Evolutionary conservation across 2,797 vertebrate species (phyloP), one percentile per base, ranked within the genome.

Genomic region (Hippocampus kuda): DNA sequence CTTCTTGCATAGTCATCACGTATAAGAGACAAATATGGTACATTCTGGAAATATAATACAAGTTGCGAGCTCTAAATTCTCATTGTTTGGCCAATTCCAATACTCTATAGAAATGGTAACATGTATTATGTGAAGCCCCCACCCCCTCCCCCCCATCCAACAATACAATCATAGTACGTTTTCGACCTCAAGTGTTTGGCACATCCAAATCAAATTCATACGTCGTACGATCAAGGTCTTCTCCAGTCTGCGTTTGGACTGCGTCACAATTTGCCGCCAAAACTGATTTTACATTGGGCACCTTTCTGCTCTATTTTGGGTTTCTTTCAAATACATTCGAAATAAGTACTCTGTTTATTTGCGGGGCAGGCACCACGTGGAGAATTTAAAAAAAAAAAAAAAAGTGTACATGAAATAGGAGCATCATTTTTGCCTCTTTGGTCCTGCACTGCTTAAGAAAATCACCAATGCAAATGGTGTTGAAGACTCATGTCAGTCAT

Each of bases 1-100:
- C 72, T 89, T 90, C 89, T 91, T 89, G 84, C 77, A 89, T 90
- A 88, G 83, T 87, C 49, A 78, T 84, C 74, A 78, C 86, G 86
- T 84, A 82, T 86, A 86, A 85, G 79, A 68, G 20, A 75, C 66
- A 76, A 74, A 79, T 48, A 65, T 26, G n/a, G 6, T 44, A 26
- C 41, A 48, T 65, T 65, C 16, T 48, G 63, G 15, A 30, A 65
- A 65, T 48, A 48, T 18, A 10, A 65, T 48, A 48, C 63, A 48
- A 30, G 42, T 26, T 59, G 26, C 56, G 16, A 59, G 26, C 30
- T 4, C 30, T 60, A 38, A 60, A 20, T 60, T 60, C 6, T 60
- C 26, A 60, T 38, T 20, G 30, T 34, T 60, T 34, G 30, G 59
- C 59, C 27, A 34, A 30, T 60, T 60, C 18, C 27, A 60, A 34